Base-by-base conservation (phyloP, 2,888 invertebrate genomes). In the Siphlonurus alternatus region DNA sequence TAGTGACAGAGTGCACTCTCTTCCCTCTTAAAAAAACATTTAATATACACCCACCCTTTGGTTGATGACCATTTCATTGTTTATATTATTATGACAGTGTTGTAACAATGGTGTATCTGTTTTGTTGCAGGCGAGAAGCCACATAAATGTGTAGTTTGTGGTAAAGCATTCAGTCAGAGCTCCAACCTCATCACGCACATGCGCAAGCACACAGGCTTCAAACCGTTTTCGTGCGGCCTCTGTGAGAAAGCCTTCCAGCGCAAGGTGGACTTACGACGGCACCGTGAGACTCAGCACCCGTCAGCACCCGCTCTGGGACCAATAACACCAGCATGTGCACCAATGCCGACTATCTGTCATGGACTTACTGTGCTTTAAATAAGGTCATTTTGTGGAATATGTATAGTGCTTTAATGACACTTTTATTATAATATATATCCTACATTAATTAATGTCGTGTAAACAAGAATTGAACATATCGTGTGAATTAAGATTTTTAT, bases 121-220 rank as follows among this genome's bases (percentile, higher is more conserved):
- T 77, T 78, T 77, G 74, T 80, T 79, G 51, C 84, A 97, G 97
- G 97, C 66, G 97, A 98, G 74, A 98, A 98, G 73, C 98, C 98
- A 0, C 97, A 98, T 82, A 97, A 97, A 78, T 98, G 97, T 77
- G 88, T 90, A 71, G 94, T 96, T 25, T 98, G 98, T 76, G 96
- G 96, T 53, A 98, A 98, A 76, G 96, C 97, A 25, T 98, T 98
- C 80, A 94, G 94, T 71, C 97, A 98, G 77, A 95, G 95, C 70
- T 96, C 96, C 63, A 98, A 98, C 80, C 83, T 98, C 68, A 98
- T 98, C 76, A 98, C 97, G 2, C 97, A 98, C 78, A 93, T 92
- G 65, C 84, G 98, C 67, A 99, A 98, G 76, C 98, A 99, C 79
- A 97, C 97, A 20, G 98, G 98, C 25, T 96, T 93, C 81, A 96